A percentile compares a stretch with the other conserved stretches of the same genome.
Conservation (phyloP, 2,888 invertebrate genomes). For the Andricus curvator region DNA sequence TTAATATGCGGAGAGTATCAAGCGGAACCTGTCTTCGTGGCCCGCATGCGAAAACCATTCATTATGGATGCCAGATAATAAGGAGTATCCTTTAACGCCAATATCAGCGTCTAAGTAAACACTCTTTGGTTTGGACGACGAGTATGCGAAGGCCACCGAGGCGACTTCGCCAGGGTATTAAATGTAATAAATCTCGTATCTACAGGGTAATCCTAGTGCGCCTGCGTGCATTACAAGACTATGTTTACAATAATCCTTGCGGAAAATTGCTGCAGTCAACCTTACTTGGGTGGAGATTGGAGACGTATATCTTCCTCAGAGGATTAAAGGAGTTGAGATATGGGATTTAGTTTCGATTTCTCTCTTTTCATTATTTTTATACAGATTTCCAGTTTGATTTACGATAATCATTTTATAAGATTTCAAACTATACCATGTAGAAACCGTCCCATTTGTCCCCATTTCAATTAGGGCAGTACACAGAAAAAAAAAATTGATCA, state of each 20-base stretch:
- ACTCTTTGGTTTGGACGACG: conserved; percentile 15
- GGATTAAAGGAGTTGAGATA: not conserved
- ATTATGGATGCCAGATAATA: conserved; percentile 60
- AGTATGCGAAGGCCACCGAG: conserved; percentile 36
- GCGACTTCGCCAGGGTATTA: conserved; percentile 29
- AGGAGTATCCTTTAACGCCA: conserved; percentile 50
- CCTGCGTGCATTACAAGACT: not conserved
- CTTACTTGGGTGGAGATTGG: not conserved
- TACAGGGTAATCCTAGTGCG: conserved; percentile 16
- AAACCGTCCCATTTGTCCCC: no score
- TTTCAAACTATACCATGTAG: no score
- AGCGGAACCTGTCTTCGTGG: conserved; percentile 51
- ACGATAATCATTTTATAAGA: not conserved
- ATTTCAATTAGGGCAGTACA: no score
- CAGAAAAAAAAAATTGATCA: no score
- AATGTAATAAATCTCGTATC: conserved; percentile 33
- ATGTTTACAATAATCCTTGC: conserved; percentile 1
- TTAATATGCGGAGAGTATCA: conserved; percentile 53
- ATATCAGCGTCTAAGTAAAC: conserved; percentile 41
- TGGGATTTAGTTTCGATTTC: not conserved
- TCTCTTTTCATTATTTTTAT: not conserved
- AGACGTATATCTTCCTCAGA: not conserved
- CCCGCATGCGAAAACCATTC: conserved; percentile 53
- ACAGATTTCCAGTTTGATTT: not conserved
- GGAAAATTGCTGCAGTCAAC: conserved; percentile 12